phyloP scores from a whole-genome alignment of 2,888 invertebrate genomes.

The Ypsolopha sequella region DNA sequence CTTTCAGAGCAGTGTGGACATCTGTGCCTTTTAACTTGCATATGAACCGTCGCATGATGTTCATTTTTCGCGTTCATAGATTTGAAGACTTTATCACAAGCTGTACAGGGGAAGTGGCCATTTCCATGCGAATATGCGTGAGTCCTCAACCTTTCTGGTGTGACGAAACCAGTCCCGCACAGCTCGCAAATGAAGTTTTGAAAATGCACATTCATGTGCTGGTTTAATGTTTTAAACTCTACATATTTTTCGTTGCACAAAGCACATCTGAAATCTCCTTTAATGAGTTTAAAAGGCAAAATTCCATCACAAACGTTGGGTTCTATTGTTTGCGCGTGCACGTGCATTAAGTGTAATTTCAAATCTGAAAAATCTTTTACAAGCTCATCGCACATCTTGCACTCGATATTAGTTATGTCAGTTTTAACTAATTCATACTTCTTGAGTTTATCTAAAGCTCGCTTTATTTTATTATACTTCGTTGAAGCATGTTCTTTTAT shows the following conservation, averaged over 20 bases:
- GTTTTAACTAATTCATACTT: slow-evolving; percentile 49
- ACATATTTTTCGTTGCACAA: slow-evolving; percentile 36
- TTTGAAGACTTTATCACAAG: slow-evolving; percentile 59
- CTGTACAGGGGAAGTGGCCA: slow-evolving; percentile 48
- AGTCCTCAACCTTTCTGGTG: slow-evolving; percentile 42
- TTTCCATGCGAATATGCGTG: slow-evolving; percentile 49
- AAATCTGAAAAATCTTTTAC: slow-evolving; percentile 26
- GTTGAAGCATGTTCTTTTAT: slow-evolving; percentile 10
- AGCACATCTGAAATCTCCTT: slow-evolving; percentile 36
- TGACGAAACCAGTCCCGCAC: slow-evolving; percentile 53
- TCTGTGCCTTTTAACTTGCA: slow-evolving; percentile 48
- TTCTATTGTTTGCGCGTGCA: slow-evolving; percentile 35
- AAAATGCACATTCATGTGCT: slow-evolving; percentile 61
- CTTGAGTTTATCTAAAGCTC: slow-evolving; percentile 33
- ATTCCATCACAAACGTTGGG: slow-evolving; percentile 33
- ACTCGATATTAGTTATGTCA: slow-evolving; percentile 40
- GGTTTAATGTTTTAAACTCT: slow-evolving; percentile 48
- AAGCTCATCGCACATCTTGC: slow-evolving; percentile 36
- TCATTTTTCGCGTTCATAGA: slow-evolving; percentile 56
- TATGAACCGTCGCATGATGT: slow-evolving; percentile 60
- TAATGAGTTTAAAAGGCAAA: slow-evolving; percentile 41
- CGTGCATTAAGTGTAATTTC: slow-evolving; percentile 36
- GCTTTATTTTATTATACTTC: slow-evolving; percentile 24
- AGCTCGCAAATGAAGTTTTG: slow-evolving; percentile 58
- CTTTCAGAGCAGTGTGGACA: slow-evolving; percentile 52